Evolutionary conservation across 2,113 vertebrate genomes (phyloP), one percentile per base, ranked within the genome.

Genomic region (Phycodurus eques): DNA sequence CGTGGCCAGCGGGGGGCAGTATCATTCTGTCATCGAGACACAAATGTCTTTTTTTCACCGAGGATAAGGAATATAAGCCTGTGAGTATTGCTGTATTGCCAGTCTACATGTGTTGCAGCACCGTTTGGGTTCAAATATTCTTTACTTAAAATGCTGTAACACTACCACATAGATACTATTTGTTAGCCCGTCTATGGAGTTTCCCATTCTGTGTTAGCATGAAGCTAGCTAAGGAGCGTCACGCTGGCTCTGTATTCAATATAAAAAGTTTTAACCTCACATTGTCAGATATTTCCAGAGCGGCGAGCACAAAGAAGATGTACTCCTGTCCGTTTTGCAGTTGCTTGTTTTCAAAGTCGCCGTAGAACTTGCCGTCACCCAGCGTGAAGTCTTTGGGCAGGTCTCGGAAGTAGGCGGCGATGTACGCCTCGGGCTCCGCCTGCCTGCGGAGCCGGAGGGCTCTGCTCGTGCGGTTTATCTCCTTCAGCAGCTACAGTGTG

Each of bases 261-360:
- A 51, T 5, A n/a, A 31, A 51, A 51, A 51, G 44, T 19, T 47
- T 11, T 15, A 31, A 51, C 4, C 97, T 94, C 92, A 98, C 98
- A 59, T 96, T 96, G 86, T 99, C 98, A 2, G 95, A 95, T 71
- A 96, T 96, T 68, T 99, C 98, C 92, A 99, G 93, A 71, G 98
- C 94, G 7, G 96, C 96, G 57, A 99, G 90, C 57, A 99, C 95
- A 75, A 99, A 99, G 89, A 99, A 98, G 81, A 98, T 93, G 68
- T 99, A 99, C 86, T 99, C 97, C 88, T 98, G 96, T 80, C 96
- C 96, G 17, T 93, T 98, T 74, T 95, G 95, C 54, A 99, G 95
- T n/a, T 95, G 95, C 83, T 95, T 97, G 91, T 99, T 99, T 80
- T 97, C 94, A 89, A 98, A 99, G 83, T 98, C 96, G 67, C 95